Evolutionary conservation across 2,888 invertebrate species (phyloP).

Genomic region (Gymnoscelis rufifasciata): DNA sequence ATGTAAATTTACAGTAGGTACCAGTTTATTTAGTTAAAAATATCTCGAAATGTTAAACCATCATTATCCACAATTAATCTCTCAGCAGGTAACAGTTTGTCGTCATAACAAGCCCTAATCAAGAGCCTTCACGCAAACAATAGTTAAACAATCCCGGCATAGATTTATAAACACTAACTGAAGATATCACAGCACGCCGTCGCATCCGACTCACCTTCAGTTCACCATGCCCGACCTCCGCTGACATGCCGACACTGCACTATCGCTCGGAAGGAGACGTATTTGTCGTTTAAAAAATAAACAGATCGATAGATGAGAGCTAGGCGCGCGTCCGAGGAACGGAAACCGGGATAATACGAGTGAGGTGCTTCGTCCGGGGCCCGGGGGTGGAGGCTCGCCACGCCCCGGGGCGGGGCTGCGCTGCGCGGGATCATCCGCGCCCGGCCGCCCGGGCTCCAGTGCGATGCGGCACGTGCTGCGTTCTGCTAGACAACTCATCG

Average conservation of each 20-base stretch:
- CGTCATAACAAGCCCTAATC: too few species aligned
- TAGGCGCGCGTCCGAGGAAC: conserved; percentile 74
- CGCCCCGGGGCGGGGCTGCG: conserved; percentile 46
- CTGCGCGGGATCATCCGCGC: too few species aligned
- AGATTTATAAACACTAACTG: neutral
- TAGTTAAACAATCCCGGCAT: too few species aligned
- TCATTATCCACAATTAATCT: too few species aligned
- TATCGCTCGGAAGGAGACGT: conserved; percentile 47
- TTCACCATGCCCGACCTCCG: conserved; percentile 30
- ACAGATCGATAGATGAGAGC: conserved; percentile 71
- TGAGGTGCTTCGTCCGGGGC: conserved; percentile 59
- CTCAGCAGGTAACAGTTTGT: too few species aligned
- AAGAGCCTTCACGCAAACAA: too few species aligned
- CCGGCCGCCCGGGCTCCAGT: too few species aligned
- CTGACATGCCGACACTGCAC: conserved; percentile 30
- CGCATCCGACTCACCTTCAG: conserved; percentile 31
- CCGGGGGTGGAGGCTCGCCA: conserved; percentile 38
- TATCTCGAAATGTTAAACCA: too few species aligned
- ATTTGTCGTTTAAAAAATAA: conserved; percentile 71
- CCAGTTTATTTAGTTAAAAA: too few species aligned
- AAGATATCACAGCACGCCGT: neutral
- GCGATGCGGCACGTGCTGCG: too few species aligned
- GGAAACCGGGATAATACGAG: conserved; percentile 74
- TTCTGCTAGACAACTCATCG: too few species aligned
- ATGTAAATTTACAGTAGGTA: too few species aligned